phyloP scores from a whole-genome alignment of 2,888 invertebrate genomes.

The Ganaspis brasiliensis region DNA sequence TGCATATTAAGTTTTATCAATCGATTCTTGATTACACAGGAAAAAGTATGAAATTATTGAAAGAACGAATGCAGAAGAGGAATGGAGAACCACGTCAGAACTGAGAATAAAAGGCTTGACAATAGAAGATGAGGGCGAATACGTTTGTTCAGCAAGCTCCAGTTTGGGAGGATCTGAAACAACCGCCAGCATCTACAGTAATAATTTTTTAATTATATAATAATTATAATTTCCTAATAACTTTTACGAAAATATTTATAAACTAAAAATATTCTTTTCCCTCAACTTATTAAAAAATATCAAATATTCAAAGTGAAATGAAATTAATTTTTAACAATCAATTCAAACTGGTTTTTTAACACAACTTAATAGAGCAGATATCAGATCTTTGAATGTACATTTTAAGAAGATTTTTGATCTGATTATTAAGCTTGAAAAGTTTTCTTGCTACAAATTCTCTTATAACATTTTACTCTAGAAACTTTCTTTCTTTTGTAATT shows the following conservation, averaged over 20 bases:
- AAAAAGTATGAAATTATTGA: conserved; percentile 86
- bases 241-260: too few species aligned
- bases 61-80: conserved; percentile 81
- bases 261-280: too few species aligned
- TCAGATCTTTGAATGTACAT: too few species aligned
- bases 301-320: too few species aligned
- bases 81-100: conserved; percentile 85
- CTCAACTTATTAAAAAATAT: too few species aligned
- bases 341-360: too few species aligned
- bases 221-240: neutral
- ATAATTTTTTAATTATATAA: conserved; percentile 60
- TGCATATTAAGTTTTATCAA: conserved; percentile 12
- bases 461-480: conserved; percentile 21
- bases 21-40: conserved; percentile 79
- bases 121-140: conserved; percentile 85
- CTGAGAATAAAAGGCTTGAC: conserved; percentile 85
- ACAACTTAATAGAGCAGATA: too few species aligned
- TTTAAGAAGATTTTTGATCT: too few species aligned
- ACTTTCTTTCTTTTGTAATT: conserved; percentile 29
- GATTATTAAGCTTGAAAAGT: too few species aligned
- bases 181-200: conserved; percentile 86
- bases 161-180: conserved; percentile 87
- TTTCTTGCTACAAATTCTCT: conserved; percentile 1
- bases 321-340: too few species aligned
- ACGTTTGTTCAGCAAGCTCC: conserved; percentile 88